A percentile compares a stretch with the other conserved stretches of the same genome.
phyloP scores from a whole-genome alignment of 1,140 invertebrate species.

The Stenopsyche tienmushanensis region DNA sequence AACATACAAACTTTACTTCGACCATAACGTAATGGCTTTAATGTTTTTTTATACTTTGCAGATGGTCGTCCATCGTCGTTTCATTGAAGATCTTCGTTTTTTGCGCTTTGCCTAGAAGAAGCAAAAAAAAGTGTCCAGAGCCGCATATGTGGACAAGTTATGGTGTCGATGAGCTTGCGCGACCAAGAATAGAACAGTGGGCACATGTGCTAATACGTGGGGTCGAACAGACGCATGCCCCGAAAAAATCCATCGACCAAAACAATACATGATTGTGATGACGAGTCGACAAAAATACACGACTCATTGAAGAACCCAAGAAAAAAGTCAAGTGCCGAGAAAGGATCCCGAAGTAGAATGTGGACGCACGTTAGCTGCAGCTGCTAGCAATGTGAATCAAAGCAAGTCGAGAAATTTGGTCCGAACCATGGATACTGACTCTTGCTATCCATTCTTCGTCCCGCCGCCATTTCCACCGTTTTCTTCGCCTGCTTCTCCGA shows the following conservation, averaged over 20 bases:
- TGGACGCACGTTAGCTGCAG: no score
- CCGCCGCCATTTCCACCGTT: conserved; percentile 33
- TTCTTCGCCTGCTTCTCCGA: conserved; percentile 5
- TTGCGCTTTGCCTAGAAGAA: not conserved
- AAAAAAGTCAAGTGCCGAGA: not conserved
- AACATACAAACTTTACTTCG: no score
- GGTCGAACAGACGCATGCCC: conserved; percentile 9
- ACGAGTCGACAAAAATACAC: conserved; percentile 9
- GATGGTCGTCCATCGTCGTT: conserved; percentile 17
- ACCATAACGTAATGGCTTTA: conserved; percentile 20
- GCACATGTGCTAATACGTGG: conserved; percentile 26
- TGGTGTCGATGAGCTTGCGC: conserved; percentile 23
- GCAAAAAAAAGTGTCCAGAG: conserved; percentile 8
- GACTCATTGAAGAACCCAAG: conserved; percentile 5
- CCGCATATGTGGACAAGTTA: conserved; percentile 13
- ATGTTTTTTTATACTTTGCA: conserved; percentile 17
- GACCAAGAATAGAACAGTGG: conserved; percentile 19
- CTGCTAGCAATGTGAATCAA: no score
- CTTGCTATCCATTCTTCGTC: conserved; percentile 32
- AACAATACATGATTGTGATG: conserved; percentile 19
- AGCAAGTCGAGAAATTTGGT: not conserved
- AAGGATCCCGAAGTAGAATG: not conserved
- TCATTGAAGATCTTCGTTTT: conserved; percentile 19
- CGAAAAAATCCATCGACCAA: conserved; percentile 21
- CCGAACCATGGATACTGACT: conserved; percentile 32